Conservation (phyloP, 2,797 vertebrate species). For the Tadarida brasiliensis region DNA sequence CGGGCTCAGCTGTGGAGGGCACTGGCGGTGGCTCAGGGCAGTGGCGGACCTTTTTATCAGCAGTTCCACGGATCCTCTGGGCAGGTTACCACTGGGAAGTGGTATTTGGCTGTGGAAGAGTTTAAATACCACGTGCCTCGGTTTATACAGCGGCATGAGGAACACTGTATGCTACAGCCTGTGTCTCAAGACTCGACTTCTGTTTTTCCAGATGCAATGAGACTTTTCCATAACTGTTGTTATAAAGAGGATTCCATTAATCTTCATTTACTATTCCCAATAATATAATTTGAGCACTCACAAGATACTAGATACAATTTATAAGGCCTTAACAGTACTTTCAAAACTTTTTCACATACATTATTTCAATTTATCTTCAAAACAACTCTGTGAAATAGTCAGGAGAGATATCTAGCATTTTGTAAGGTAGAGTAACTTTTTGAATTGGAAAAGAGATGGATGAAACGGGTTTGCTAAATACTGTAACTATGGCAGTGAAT, state of each 20-base stretch:
- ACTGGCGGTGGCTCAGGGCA: conserved; percentile 72
- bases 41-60: conserved; percentile 69
- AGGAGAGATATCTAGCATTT: background rate
- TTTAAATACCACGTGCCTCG: conserved; percentile 19
- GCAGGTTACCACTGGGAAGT: conserved; percentile 66
- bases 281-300: background rate
- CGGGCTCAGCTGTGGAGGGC: background rate
- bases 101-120: conserved; percentile 3
- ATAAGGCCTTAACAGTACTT: background rate
- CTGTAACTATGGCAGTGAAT: background rate
- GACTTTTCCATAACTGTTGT: background rate
- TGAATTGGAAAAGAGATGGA: conserved; percentile 15
- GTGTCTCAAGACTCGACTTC: background rate
- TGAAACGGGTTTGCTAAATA: background rate
- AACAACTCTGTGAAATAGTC: background rate
- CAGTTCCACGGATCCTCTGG: conserved; percentile 14
- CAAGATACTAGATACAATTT: background rate
- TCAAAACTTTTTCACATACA: background rate
- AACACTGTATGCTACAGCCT: background rate
- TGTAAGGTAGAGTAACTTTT: background rate
- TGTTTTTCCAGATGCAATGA: background rate
- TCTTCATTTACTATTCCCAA: background rate
- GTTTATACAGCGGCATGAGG: background rate
- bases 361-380: background rate
- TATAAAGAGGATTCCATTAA: background rate